A percentile compares a stretch with the other conserved stretches of the same genome.
phyloP scores from a whole-genome alignment of 2,797 vertebrate genomes.

The Numenius phaeopus region DNA sequence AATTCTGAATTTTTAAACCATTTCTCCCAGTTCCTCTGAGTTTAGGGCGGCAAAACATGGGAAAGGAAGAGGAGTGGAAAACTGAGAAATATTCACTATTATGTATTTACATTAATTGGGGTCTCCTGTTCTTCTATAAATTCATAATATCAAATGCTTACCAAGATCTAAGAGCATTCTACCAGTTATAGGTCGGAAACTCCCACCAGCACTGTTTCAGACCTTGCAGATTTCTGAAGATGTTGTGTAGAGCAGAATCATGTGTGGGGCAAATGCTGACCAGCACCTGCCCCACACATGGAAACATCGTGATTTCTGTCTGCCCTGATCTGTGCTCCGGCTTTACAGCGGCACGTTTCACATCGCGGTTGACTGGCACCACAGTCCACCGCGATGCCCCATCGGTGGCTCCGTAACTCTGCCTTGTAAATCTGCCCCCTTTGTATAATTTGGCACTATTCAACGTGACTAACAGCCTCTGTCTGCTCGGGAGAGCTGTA shows the following conservation, averaged over 20 bases:
- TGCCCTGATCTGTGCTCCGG: not conserved
- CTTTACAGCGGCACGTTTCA: not conserved
- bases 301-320: not conserved
- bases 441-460: conserved; percentile 58
- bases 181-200: conserved; percentile 2
- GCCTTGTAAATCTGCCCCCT: conserved; percentile 1
- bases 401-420: conserved; percentile 9
- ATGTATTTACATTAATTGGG: not conserved
- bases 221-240: not conserved
- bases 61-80: not conserved
- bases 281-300: not conserved
- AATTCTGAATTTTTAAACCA: not conserved
- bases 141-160: not conserved
- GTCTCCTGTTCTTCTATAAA: not conserved
- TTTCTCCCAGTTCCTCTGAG: not conserved
- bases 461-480: conserved; percentile 58
- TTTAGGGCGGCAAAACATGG: not conserved
- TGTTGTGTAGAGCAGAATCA: not conserved
- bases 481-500: conserved; percentile 43
- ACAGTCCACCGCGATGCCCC: not conserved
- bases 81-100: not conserved
- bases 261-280: not conserved
- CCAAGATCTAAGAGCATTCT: not conserved
- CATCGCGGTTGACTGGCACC: not conserved
- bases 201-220: not conserved